Evolutionary conservation across 2,888 invertebrate genomes (phyloP), one percentile per base, ranked within the genome.

Genomic region (Caenorhabditis angaria): DNA sequence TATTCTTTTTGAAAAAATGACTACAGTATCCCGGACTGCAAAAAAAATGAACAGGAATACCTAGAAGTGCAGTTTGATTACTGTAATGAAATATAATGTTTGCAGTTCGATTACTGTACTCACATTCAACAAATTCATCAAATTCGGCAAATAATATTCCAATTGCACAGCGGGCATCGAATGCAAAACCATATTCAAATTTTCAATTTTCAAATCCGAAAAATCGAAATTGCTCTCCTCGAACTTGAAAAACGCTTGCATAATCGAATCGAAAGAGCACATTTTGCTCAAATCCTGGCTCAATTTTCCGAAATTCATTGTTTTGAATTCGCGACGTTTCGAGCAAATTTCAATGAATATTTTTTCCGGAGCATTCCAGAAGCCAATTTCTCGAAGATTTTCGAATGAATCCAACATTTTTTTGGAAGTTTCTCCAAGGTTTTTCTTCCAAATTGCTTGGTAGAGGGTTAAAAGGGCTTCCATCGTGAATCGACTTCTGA

Each of bases 361-460:
- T 65, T 66, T 27, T 55, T 77, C 77, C 8, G 79, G 79, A 3
- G 60, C 35, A 51, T 79, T 77, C 77, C 79, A 79, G 25, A 79
- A 72, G 24, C 77, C 70, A 22, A 77, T 57, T 41, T 63, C 56
- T 10, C 35, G 5, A 12, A 73, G 25, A 24, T 61, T 54, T 6
- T 69, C 64, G 29, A 69, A 65, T 20, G 25, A n/a, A 54, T 65
- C 48, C 18, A 67, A 18, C 6, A 67, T 22, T 28, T 28, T 18
- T 25, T 32, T 14, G 1, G 60, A 22, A 8, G 61, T 48, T 20
- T 59, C 48, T 50, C 58, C 67, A 14, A 32, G 8, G 54, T 68
- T 72, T 28, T 57, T 47, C 28, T 53, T 65, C 78, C 78, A 78
- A 57, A 78, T 69, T 12, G 70, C 58, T 50, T 78, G 78, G 50